phyloP scores from a whole-genome alignment of 2,113 vertebrate species.

The Furnarius figulus region DNA sequence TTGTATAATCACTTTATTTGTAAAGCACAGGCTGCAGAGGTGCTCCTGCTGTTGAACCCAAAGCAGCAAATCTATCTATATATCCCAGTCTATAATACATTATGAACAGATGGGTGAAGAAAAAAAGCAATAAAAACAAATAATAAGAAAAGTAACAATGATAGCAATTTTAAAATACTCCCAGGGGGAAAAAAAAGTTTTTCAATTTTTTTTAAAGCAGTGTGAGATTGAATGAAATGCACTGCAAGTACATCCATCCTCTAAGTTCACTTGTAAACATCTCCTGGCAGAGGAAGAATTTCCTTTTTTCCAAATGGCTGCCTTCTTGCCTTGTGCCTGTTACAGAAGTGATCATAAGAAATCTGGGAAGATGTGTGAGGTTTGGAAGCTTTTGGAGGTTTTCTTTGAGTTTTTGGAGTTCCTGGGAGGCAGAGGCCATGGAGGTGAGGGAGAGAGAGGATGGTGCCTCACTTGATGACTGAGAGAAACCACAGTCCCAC shows the following conservation, averaged over 20 bases:
- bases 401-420: background rate
- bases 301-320: slow-evolving; percentile 17
- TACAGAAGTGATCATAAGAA: background rate
- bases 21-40: slow-evolving; percentile 41
- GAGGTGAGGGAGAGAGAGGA: background rate
- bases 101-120: slow-evolving; percentile 32
- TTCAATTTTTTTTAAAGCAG: background rate
- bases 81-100: background rate
- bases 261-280: background rate
- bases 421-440: background rate
- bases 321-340: background rate
- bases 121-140: slow-evolving; percentile 45
- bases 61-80: slow-evolving; percentile 12
- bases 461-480: background rate
- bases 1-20: slow-evolving; percentile 13
- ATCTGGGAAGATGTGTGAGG: background rate
- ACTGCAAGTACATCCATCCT: slow-evolving; percentile 17
- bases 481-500: background rate
- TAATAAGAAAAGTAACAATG: slow-evolving; percentile 31
- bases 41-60: slow-evolving; percentile 28
- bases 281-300: background rate
- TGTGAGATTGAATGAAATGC: slow-evolving; percentile 7
- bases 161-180: slow-evolving; percentile 23
- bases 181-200: background rate
- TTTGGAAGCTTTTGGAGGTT: background rate